Evolutionary conservation across 2,888 invertebrate genomes (phyloP).

Genomic region (Elegia similella): DNA sequence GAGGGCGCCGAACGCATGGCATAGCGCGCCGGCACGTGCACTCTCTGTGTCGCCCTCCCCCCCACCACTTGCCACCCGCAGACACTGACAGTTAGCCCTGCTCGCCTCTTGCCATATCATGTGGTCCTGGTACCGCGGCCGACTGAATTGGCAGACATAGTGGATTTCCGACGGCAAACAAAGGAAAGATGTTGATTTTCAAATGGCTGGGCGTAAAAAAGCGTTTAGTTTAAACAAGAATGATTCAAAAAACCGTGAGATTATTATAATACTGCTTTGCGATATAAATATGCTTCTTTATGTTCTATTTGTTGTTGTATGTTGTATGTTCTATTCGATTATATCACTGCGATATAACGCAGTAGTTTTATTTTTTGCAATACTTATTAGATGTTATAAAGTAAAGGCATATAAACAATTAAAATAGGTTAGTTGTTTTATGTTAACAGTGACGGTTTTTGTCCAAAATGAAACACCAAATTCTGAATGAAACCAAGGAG

Average conservation of each 20-base stretch:
- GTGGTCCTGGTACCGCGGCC: conserved; percentile 60
- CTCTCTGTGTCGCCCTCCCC: conserved; percentile 39
- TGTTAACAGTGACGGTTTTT: conserved; percentile 14
- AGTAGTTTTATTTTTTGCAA: too few species aligned
- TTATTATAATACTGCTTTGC: not conserved
- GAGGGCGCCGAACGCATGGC: conserved; percentile 65
- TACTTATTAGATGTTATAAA: too few species aligned
- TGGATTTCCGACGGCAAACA: conserved; percentile 52
- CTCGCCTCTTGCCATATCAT: conserved; percentile 52
- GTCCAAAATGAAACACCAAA: conserved; percentile 31
- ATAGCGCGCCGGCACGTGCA: conserved; percentile 74
- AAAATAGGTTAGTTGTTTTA: not conserved
- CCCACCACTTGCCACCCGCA: conserved; percentile 36
- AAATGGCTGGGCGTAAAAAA: not conserved
- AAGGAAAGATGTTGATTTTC: conserved; percentile 27
- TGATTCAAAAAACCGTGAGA: not conserved
- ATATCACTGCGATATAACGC: too few species aligned
- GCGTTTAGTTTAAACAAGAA: not conserved
- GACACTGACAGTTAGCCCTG: conserved; percentile 47
- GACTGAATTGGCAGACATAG: conserved; percentile 76
- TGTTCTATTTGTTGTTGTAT: too few species aligned
- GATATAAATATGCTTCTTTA: not conserved
- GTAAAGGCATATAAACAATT: too few species aligned
- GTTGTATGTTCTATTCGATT: too few species aligned
- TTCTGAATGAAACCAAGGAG: conserved; percentile 29